Evolutionary conservation across 2,797 vertebrate species (phyloP).

Genomic region (Crypturellus tataupa): DNA sequence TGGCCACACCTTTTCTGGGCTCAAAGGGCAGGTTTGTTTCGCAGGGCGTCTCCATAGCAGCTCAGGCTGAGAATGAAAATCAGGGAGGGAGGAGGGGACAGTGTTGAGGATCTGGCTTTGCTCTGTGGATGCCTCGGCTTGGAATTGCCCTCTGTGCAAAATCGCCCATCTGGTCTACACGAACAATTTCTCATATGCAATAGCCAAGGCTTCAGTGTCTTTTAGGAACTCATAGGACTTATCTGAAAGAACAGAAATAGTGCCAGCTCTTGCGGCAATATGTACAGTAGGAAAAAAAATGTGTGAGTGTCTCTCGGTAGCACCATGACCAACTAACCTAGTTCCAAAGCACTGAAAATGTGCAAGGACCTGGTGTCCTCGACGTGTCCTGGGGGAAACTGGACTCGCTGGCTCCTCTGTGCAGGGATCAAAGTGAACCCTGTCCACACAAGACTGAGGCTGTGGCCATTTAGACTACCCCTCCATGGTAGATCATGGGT

Average conservation of each 20-base stretch:
- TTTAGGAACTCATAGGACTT: not conserved
- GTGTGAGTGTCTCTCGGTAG: fast-evolving
- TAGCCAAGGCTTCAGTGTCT: not conserved
- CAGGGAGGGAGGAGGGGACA: not conserved
- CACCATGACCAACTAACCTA: not conserved
- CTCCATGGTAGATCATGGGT: not conserved
- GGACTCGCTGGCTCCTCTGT: not conserved
- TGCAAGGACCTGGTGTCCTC: not conserved
- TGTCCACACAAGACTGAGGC: not conserved
- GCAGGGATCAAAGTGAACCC: not conserved
- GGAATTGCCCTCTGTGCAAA: not conserved
- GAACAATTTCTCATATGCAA: not conserved
- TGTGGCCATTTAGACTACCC: not conserved
- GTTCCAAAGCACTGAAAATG: not conserved
- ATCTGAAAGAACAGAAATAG: fast-evolving
- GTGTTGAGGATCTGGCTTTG: not conserved
- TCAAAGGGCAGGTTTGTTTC: constrained; percentile 74
- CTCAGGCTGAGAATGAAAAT: not conserved
- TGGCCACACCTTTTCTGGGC: constrained; percentile 73
- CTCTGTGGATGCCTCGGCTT: not conserved
- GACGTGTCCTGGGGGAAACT: fast-evolving
- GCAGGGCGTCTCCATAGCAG: constrained; percentile 69
- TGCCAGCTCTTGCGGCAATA: not conserved
- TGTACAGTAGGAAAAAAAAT: fast-evolving
- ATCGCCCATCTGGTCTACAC: fast-evolving